Base-by-base conservation (phyloP, 2,113 vertebrate species). In the Sphaerodactylus townsendi region DNA sequence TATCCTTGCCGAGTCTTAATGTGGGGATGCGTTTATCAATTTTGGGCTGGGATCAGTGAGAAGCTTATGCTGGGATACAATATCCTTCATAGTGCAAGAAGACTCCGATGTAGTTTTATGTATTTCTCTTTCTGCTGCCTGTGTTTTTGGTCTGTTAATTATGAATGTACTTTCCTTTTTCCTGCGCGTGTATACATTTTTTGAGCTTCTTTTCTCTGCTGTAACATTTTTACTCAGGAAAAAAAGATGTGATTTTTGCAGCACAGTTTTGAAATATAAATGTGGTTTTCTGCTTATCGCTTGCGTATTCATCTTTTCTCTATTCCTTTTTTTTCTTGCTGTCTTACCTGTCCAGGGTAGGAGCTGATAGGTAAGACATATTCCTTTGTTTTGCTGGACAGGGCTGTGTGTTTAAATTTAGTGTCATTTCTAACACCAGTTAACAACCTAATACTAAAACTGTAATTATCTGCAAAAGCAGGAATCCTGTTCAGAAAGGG, bases 331-430 rank as follows among this genome's bases (percentile, higher is more conserved):
- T 92, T 73, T 83, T 93, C 90, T 93, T 93, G 83, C 84, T 92
- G 59, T 90, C 89, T 82, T 79, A 88, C 87, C 84, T 90, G 87
- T 89, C 93, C 90, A 35, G 90, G 89, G 81, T 93, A 93, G 83
- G 91, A 92, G 62, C 62, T 90, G 90, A 87, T 90, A 88, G 94
- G 94, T 94, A 94, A 94, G 92, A 92, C 89, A 87, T 90, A 90
- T 84, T 59, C 83, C 39, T 91, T 94, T 90, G 86, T 82, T 44
- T 82, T 86, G 76, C 59, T 79, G 77, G 48, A 79, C 71, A 41
- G 46, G 84, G 62, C 73, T 21, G n/a, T 76, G 80, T 85, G 50
- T 72, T 9, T 86, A 79, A 77, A 44, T 23, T n/a, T 84, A 28
- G 30, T 19, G 33, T 53, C 25, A 69, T 59, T 74, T 87, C 33